Evolutionary conservation across 2,113 vertebrate species (phyloP).

Genomic region (Pterocles burchelli): DNA sequence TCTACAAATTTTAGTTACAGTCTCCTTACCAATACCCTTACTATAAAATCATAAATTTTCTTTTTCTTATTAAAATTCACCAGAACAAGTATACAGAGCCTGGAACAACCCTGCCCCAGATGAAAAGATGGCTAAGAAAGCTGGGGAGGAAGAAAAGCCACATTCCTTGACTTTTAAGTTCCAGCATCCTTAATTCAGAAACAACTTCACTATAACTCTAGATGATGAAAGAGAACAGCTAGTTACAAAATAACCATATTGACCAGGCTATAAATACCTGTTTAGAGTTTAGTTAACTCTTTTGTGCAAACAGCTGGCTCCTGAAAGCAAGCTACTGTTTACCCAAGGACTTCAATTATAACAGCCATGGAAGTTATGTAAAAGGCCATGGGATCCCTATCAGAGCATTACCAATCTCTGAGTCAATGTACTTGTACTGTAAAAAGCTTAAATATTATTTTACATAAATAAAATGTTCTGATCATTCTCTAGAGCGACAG

Average conservation of each 20-base stretch:
- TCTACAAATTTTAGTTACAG: background rate
- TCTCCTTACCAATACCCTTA: background rate
- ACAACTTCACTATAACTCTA: background rate
- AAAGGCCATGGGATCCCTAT: background rate
- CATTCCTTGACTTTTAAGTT: background rate
- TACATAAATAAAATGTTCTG: background rate
- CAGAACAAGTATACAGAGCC: background rate
- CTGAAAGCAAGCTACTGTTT: background rate
- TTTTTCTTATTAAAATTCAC: background rate
- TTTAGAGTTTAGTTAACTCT: background rate
- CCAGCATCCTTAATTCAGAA: background rate
- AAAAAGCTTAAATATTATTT: background rate
- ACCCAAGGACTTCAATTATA: background rate
- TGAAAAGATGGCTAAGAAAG: background rate
- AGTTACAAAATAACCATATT: background rate
- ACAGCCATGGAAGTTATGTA: background rate
- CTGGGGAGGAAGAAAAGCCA: background rate
- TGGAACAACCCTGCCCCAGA: background rate
- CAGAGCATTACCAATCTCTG: background rate
- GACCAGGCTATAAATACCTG: background rate
- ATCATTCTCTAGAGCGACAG: background rate
- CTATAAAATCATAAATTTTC: background rate
- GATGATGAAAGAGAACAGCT: background rate
- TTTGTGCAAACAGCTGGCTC: background rate
- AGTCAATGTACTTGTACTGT: background rate